These are phyloP conservation scores for Corythaeola cristata DNA, from an alignment of 2,113 vertebrate species.

Conservation along the genomic window DNA sequence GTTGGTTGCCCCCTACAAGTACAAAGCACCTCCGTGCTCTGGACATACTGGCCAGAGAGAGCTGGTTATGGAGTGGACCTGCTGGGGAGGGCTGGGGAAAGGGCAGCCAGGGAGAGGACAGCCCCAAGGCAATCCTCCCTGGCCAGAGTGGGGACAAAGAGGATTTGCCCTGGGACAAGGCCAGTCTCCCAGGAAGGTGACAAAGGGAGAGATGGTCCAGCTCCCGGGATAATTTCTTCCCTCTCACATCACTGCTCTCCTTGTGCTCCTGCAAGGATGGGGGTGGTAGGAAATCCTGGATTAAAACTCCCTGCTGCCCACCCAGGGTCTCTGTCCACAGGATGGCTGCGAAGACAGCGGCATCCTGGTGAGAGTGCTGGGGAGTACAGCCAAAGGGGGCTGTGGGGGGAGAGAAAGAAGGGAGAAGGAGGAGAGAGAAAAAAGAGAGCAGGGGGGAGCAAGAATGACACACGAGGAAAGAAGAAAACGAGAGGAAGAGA, in stretches of 20 bases:
- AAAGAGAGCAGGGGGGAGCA: background rate
- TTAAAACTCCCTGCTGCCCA: background rate
- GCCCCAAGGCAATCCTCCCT: background rate
- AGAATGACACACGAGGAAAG: background rate
- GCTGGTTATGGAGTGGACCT: background rate
- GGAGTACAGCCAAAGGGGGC: background rate
- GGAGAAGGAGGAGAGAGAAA: background rate
- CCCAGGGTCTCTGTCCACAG: background rate
- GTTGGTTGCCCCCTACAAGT: background rate
- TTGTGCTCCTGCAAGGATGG: background rate
- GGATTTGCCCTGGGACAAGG: background rate
- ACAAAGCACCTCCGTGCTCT: background rate
- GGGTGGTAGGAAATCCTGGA: background rate
- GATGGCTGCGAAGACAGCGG: background rate
- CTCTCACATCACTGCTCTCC: background rate
- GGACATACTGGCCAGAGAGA: background rate
- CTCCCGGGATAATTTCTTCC: background rate
- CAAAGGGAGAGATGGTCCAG: background rate
- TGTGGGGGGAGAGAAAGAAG: background rate
- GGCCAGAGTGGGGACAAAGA: background rate
- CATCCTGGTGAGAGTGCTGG: rapidly evolving
- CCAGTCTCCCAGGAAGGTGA: background rate
- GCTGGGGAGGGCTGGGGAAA: background rate
- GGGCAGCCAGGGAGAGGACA: background rate
- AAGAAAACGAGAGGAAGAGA: background rate